A percentile compares a stretch with the other conserved stretches of the same genome.
phyloP scores from a whole-genome alignment of 2,797 vertebrate genomes.

The Pseudochirops corinnae region DNA sequence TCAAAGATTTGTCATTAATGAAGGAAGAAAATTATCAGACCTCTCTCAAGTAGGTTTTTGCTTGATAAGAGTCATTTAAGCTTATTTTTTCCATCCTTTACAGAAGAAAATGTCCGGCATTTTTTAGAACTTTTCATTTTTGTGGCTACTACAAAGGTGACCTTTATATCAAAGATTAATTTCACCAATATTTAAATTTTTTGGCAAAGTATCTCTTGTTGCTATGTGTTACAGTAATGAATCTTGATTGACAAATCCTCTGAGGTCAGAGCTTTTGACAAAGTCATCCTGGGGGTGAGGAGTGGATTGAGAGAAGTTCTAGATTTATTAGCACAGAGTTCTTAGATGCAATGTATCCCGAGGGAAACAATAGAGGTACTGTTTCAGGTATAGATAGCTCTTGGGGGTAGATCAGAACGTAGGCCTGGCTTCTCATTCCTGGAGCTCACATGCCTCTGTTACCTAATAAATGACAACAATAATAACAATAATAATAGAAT shows the following conservation, averaged over 20 bases:
- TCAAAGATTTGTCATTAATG: background rate
- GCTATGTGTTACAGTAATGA: background rate
- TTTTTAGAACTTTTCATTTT: conserved; percentile 47
- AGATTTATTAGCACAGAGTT: background rate
- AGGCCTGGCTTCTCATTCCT: background rate
- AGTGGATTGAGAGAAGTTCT: background rate
- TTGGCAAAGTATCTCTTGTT: conserved; percentile 18
- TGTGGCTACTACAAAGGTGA: conserved; percentile 39
- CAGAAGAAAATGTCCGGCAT: conserved; percentile 34
- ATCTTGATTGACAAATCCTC: background rate
- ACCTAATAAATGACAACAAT: background rate
- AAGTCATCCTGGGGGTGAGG: background rate
- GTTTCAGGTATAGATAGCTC: background rate
- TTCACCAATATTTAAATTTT: conserved; percentile 31
- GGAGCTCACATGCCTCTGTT: background rate
- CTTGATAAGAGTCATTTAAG: background rate
- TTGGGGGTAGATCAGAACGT: background rate
- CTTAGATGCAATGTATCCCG: background rate
- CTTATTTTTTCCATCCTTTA: background rate
- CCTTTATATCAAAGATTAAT: conserved; percentile 50
- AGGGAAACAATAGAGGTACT: background rate
- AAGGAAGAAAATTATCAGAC: background rate
- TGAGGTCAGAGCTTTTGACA: background rate
- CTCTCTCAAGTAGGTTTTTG: background rate
- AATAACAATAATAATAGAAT: background rate